A percentile compares a stretch with the other conserved stretches of the same genome.
phyloP scores from a whole-genome alignment of 1,140 invertebrate genomes.

The Zaprionus camerounensis region DNA sequence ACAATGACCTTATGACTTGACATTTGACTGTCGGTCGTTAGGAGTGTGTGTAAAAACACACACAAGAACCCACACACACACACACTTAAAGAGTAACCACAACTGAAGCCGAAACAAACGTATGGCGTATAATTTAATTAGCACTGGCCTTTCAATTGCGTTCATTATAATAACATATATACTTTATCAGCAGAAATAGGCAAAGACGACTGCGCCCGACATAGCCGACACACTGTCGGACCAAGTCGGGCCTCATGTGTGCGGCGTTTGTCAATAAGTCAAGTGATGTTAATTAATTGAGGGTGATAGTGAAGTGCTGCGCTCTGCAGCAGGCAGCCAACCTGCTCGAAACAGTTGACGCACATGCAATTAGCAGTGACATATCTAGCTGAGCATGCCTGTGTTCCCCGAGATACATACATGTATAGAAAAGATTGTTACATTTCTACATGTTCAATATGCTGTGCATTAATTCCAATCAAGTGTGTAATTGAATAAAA shows the following conservation, averaged over 20 bases:
- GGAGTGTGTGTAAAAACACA: conserved; percentile 12
- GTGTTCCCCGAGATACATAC: background rate
- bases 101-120: conserved; percentile 26
- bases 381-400: conserved; percentile 21
- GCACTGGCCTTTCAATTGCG: conserved; percentile 75
- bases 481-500: conserved; percentile 43
- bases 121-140: conserved; percentile 76
- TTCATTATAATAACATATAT: conserved; percentile 77
- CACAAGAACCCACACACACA: conserved; percentile 20
- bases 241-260: conserved; percentile 34
- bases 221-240: background rate
- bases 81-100: background rate
- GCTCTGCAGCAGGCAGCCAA: conserved; percentile 42
- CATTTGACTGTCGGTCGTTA: conserved; percentile 45
- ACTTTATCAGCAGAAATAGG: conserved; percentile 66
- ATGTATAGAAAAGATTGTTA: background rate
- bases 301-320: conserved; percentile 58
- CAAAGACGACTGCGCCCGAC: conserved; percentile 13
- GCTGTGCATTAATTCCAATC: conserved; percentile 30
- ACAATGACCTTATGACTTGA: conserved; percentile 59
- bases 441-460: conserved; percentile 9
- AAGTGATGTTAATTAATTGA: conserved; percentile 82
- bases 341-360: conserved; percentile 57
- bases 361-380: conserved; percentile 58
- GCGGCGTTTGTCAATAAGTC: conserved; percentile 73